Base-by-base conservation (phyloP, 1,140 invertebrate genomes). In the Euschistus heros region DNA sequence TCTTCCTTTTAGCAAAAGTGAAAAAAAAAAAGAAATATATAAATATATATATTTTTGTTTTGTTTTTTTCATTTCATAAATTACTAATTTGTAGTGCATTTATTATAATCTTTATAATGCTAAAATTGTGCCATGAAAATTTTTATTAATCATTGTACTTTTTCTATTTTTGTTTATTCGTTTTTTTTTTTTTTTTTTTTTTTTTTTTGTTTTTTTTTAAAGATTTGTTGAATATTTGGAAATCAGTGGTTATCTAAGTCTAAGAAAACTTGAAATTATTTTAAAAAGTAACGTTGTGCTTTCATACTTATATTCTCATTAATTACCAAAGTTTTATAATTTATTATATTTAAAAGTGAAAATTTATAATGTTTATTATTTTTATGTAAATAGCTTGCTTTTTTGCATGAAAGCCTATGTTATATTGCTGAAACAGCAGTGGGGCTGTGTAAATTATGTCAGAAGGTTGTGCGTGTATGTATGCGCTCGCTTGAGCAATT, bases 391-490 rank as follows among this genome's bases (percentile, higher is more conserved):
- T 57, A 57, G 54, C 54, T 57, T 57, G 54, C 54, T 57, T 57
- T 57, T 57, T 57, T 57, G 54, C 54, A 26, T 57, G 54, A 6
- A 57, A 24, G 54, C 54, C 54, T 57, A 57, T 27, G 20, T 57
- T 57, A 24, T 24, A 57, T 22, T 57, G 54, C 54, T 57, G 24
- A 17, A 57, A 57, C 22, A 57, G 54, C 54, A 57, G 24, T 17
- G 15, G 24, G n/a, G 54, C 18, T 20, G 18, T 57, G 54, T 57
- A 24, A 24, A 57, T 6, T 24, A 57, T 50, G 54, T 24, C 18
- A 57, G 54, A 57, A 57, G 54, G 54, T 57, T 57, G 54, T 57
- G 54, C 54, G 24, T 57, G 54, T 57, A 57, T 57, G 54, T 57
- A 57, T 57, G 18, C 54, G 54, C 54, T 57, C 54, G 54, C 54